Conservation (phyloP, 2,113 vertebrate species). For the Malurus elegans region DNA sequence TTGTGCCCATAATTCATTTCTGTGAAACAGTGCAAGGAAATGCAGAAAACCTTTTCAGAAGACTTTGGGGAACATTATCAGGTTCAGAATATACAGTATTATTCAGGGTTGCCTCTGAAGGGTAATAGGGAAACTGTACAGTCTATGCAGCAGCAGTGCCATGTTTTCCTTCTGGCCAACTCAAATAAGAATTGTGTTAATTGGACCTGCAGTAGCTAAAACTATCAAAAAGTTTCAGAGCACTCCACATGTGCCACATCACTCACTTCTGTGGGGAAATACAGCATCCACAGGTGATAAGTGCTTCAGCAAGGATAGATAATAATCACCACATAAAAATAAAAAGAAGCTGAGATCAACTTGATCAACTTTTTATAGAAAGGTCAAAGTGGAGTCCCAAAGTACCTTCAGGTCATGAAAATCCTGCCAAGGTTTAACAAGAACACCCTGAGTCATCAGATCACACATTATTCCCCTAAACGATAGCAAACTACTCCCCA, state of each 20-base stretch:
- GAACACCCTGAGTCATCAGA: not conserved
- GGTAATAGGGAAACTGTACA: not conserved
- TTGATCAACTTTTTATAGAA: not conserved
- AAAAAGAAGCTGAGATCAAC: not conserved
- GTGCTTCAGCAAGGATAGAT: not conserved
- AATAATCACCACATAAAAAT: not conserved
- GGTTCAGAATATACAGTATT: not conserved
- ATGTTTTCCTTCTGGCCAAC: not conserved
- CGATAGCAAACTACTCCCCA: not conserved
- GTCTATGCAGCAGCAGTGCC: not conserved
- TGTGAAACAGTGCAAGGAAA: not conserved
- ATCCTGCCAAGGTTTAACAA: not conserved
- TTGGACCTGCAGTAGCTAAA: not conserved
- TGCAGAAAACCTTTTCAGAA: not conserved
- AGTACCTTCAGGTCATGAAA: not conserved
- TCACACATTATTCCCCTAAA: constrained; percentile 3
- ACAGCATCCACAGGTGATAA: not conserved
- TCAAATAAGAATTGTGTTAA: not conserved
- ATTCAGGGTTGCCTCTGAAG: not conserved
- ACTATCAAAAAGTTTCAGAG: not conserved
- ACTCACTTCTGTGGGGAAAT: not conserved
- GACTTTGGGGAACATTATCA: not conserved
- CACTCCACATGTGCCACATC: not conserved
- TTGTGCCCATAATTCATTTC: not conserved
- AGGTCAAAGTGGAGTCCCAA: not conserved